Conservation (phyloP, 2,797 vertebrate species). For the Halcyon leucocephala region DNA sequence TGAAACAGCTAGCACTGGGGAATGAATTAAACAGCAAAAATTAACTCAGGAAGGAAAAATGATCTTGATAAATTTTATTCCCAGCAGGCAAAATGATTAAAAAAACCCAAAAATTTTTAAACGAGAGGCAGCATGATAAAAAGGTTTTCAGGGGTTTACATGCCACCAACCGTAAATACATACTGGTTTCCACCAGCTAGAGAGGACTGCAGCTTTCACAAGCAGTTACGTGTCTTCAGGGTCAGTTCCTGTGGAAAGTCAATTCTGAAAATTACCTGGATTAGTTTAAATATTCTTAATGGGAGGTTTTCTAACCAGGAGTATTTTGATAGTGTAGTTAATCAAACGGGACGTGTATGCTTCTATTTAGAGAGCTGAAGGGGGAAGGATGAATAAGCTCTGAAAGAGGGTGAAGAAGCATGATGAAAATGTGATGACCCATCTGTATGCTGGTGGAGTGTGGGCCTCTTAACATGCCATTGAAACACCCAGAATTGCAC, state of each 20-base stretch:
- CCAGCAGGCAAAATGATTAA: neutral
- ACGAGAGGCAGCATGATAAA: neutral
- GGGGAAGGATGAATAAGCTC: neutral
- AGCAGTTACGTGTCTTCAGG: neutral
- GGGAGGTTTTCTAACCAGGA: neutral
- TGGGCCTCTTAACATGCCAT: neutral
- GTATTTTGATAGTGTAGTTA: neutral
- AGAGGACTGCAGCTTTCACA: neutral
- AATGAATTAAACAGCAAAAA: neutral
- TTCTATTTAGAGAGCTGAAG: neutral
- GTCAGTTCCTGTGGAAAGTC: neutral
- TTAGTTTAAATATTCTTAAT: neutral
- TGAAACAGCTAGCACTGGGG: neutral
- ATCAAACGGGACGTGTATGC: accelerated
- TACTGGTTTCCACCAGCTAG: neutral
- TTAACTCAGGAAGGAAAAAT: neutral
- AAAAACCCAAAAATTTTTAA: neutral
- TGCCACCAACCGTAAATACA: neutral
- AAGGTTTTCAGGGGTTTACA: neutral
- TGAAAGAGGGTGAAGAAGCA: neutral
- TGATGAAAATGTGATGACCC: neutral
- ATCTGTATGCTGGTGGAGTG: neutral
- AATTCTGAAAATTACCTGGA: neutral
- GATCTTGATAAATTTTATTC: neutral
- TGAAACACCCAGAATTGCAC: neutral